Base-by-base conservation (phyloP, 2,797 vertebrate genomes). In the Sebastes steindachneri region DNA sequence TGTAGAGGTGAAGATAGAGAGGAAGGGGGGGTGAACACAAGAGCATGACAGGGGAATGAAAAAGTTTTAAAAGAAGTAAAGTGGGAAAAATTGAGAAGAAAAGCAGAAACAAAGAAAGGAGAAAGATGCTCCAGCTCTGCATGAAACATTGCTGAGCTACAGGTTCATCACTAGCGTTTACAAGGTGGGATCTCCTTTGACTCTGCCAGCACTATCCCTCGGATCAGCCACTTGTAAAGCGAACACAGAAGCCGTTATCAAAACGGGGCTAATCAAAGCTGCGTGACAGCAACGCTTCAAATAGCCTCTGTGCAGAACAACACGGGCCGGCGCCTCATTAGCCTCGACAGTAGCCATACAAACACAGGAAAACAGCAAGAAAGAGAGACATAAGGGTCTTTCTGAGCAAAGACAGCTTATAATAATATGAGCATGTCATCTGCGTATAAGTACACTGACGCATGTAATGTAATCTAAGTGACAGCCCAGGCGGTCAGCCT, bases 181-280 rank as follows among this genome's bases (percentile, higher is more conserved):
- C 59, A 62, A 58, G 62, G 19, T 33, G 26, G 21, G 48, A 51
- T 72, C 70, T 74, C 28, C 59, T 87, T 67, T 29, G 70, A 82
- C 57, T 58, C n/a, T 26, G 72, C 9, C 58, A 33, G 59, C 53
- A 1, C 63, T 63, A 28, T 73, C 60, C 68, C 75, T 82, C 14
- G 3, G 73, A 81, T 89, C 67, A 72, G 64, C 58, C 53, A 53
- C 82, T 83, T 79, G 67, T 62, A 17, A 78, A 75, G 74, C 15
- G n/a, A 75, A 68, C 66, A 66, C 51, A 62, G 57, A 84, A 60
- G 26, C 59, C 28, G 76, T 68, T 63, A 86, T 85, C 64, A 86
- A 83, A 86, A 87, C 51, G 5, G 53, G 45, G 41, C 72, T 84
- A 86, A 87, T 90, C 84, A 91, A 90, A 85, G 76, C 87, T 37